These are phyloP conservation scores for Archips crataeganus DNA, from an alignment of 2,888 invertebrate species.

Conservation along the genomic window DNA sequence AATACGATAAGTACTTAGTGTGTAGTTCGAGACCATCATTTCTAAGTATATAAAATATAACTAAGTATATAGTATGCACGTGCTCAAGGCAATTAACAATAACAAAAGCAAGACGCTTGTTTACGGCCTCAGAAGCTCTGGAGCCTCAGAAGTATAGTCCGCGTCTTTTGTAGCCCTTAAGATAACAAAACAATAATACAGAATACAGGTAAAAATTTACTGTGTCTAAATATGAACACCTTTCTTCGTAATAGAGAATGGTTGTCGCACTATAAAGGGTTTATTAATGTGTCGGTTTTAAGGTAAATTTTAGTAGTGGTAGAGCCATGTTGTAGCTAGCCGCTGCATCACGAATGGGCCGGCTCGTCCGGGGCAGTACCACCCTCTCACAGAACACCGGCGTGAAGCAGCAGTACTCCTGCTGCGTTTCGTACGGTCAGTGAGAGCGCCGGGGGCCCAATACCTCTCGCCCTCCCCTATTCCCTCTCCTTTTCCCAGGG, in stretches of 20 bases:
- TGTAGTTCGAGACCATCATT: neutral
- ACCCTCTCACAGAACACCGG: too few species aligned
- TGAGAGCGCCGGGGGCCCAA: too few species aligned
- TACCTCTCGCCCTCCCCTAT: too few species aligned
- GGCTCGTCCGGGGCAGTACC: too few species aligned
- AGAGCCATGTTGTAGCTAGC: too few species aligned
- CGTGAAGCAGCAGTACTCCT: too few species aligned
- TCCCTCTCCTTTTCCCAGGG: too few species aligned
- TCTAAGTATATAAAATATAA: neutral
- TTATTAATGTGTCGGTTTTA: too few species aligned
- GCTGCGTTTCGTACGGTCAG: too few species aligned
- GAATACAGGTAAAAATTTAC: neutral
- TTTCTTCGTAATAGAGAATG: constrained; percentile 2
- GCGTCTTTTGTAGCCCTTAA: neutral
- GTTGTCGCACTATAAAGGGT: neutral
- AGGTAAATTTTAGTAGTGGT: too few species aligned
- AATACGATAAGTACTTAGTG: neutral
- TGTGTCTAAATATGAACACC: neutral
- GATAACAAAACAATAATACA: neutral
- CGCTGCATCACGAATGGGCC: too few species aligned
- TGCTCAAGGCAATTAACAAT: neutral
- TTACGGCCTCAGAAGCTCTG: neutral
- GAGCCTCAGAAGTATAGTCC: neutral
- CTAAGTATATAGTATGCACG: neutral
- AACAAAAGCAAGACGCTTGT: neutral